Evolutionary conservation across 2,113 vertebrate genomes (phyloP).

Genomic region (Erinaceus europaeus): DNA sequence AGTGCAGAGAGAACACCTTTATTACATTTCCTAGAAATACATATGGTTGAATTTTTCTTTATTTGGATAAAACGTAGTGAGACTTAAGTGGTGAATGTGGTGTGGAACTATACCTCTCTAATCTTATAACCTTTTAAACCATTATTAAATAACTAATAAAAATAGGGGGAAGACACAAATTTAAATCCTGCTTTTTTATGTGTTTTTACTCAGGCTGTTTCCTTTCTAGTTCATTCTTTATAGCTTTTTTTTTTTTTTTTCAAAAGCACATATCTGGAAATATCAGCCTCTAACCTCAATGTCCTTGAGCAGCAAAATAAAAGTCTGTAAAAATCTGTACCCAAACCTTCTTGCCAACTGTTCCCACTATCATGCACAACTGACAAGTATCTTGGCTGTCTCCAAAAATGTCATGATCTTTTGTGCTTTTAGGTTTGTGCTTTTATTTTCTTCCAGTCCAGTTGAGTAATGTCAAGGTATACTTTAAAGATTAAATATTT

Average conservation of each 20-base stretch:
- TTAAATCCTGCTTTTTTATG: neutral
- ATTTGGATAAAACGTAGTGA: no score
- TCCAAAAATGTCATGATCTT: neutral
- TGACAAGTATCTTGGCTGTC: neutral
- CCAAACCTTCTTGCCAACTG: neutral
- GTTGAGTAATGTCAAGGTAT: neutral
- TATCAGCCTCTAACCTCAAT: neutral
- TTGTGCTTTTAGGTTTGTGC: neutral
- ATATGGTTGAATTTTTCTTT: neutral
- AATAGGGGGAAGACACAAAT: neutral
- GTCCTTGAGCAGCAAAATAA: neutral
- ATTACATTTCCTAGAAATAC: neutral
- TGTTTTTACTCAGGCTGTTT: neutral
- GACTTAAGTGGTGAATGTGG: no score
- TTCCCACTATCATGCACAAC: neutral
- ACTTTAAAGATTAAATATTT: neutral
- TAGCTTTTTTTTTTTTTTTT: neutral
- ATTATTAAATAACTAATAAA: no score
- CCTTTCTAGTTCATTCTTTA: neutral
- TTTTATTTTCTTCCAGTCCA: no score
- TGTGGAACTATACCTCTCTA: no score
- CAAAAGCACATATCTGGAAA: constrained; percentile 15
- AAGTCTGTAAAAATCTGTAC: neutral
- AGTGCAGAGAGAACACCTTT: neutral
- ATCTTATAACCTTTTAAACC: no score